These are phyloP conservation scores for Pelosia muscerda DNA, from an alignment of 2,888 invertebrate genomes.

Conservation along the genomic window DNA sequence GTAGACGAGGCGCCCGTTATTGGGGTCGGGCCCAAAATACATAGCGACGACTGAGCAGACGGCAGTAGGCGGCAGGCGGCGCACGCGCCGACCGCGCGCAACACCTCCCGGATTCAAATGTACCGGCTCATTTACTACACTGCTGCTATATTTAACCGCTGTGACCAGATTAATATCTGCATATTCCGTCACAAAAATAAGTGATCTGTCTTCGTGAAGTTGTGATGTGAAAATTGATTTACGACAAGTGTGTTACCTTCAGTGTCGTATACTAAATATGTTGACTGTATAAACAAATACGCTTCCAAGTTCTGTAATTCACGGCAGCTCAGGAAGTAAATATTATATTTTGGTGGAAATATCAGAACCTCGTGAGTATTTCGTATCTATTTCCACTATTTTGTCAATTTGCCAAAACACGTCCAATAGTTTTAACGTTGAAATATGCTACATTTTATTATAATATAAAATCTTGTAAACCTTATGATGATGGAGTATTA, in stretches of 20 bases:
- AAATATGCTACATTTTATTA: conserved; percentile 53
- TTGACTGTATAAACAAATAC: conserved; percentile 65
- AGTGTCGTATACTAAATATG: conserved; percentile 66
- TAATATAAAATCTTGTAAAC: conserved; percentile 48
- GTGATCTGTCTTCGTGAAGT: conserved; percentile 65
- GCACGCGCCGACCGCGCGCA: conserved; percentile 82
- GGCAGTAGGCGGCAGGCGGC: conserved; percentile 84
- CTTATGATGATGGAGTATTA: conserved; percentile 42
- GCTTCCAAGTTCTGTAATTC: conserved; percentile 46
- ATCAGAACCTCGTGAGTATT: conserved; percentile 77
- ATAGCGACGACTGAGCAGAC: conserved; percentile 75
- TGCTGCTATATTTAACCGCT: conserved; percentile 84
- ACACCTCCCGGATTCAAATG: conserved; percentile 71
- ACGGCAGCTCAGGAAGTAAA: conserved; percentile 69
- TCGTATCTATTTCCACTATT: conserved; percentile 73
- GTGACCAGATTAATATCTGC: conserved; percentile 80
- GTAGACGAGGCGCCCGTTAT: conserved; percentile 82
- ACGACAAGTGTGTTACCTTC: conserved; percentile 59
- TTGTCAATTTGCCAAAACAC: conserved; percentile 81
- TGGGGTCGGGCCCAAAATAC: conserved; percentile 86
- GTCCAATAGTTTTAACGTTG: conserved; percentile 59
- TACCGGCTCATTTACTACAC: conserved; percentile 77
- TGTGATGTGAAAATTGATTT: conserved; percentile 76
- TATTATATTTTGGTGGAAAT: conserved; percentile 66
- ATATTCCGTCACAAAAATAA: conserved; percentile 78